A percentile compares a stretch with the other conserved stretches of the same genome.
Evolutionary conservation across 2,797 vertebrate species (phyloP).

Genomic region (Chromis chromis): DNA sequence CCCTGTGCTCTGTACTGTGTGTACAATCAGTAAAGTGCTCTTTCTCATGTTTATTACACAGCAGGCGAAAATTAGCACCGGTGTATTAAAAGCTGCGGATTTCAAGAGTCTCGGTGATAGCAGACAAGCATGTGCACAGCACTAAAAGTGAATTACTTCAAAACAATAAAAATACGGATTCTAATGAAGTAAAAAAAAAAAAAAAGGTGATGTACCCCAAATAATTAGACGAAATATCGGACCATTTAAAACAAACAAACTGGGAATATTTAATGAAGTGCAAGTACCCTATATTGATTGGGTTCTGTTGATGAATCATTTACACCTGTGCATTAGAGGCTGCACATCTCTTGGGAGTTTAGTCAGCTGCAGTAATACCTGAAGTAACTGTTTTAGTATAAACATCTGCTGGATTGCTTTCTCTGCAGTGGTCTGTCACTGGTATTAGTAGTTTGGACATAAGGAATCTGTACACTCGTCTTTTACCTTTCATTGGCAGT

Average conservation of each 20-base stretch:
- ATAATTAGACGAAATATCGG: background rate
- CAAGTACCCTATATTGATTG: slow-evolving; percentile 13
- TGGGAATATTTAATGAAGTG: slow-evolving; percentile 14
- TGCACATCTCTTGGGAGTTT: slow-evolving; percentile 16
- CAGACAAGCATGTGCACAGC: background rate
- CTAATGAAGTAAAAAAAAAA: slow-evolving; percentile 11
- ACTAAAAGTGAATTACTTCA: slow-evolving; percentile 3
- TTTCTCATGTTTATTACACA: slow-evolving; percentile 22
- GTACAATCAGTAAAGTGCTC: slow-evolving; percentile 12
- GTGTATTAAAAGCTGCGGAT: slow-evolving; percentile 24
- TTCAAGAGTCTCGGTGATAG: background rate
- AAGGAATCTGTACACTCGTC: background rate
- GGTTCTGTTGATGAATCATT: slow-evolving; percentile 10
- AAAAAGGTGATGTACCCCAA: background rate
- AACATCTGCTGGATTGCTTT: slow-evolving; percentile 1
- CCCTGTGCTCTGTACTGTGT: background rate
- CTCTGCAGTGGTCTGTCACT: background rate
- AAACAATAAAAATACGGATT: slow-evolving; percentile 7
- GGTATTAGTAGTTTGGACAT: background rate
- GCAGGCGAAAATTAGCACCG: slow-evolving; percentile 25
- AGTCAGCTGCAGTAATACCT: slow-evolving; percentile 8
- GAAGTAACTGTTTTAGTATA: background rate
- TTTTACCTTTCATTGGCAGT: background rate
- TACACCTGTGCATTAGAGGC: slow-evolving; percentile 18
- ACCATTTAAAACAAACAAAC: slow-evolving; percentile 29